Base-by-base conservation (phyloP, 1,140 invertebrate species). In the Temnothorax curvispinosus region DNA sequence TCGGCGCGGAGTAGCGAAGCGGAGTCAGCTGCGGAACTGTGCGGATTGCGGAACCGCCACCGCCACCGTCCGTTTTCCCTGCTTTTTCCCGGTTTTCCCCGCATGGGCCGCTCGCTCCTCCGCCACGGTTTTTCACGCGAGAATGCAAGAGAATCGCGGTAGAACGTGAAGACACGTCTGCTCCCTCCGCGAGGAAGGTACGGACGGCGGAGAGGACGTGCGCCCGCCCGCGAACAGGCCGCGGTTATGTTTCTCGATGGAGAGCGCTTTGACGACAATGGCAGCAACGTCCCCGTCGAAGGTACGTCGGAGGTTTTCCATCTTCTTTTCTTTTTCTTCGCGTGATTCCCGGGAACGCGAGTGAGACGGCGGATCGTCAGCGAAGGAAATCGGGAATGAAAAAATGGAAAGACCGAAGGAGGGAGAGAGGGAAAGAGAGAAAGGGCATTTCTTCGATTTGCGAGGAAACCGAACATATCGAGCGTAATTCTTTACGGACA, bases 201-300 rank as follows among this genome's bases (percentile, higher is more conserved):
- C 67, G 15, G 18, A 3, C 27, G 74, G 2, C 32, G 3, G 54
- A 54, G 50, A 50, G 67, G 85, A 74, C 71, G 56, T 76, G 38
- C 41, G 58, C 87, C 81, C 27, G 27, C 27, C 27, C 27, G 27
- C 27, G 27, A 92, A 2, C 93, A 91, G 93, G 87, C 90, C 88
- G 92, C 92, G 93, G 92, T 94, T 94, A 94, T 94, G 92, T 94
- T 93, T 94, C 92, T 90, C 90, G 91, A 92, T 93, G 91, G 91
- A 93, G 78, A 93, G 90, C 89, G 86, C 92, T 93, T 92, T 94
- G 94, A 93, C 93, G 92, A 95, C 93, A 94, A 95, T 95, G 94
- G 93, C 94, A 91, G 93, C 94, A 94, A 93, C 94, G 92, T 94
- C 94, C 91, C 94, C 94, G 69, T 95, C 94, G 85, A 94, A 95